Base-by-base conservation (phyloP, 2,113 vertebrate genomes). In the Kryptolebias marmoratus region DNA sequence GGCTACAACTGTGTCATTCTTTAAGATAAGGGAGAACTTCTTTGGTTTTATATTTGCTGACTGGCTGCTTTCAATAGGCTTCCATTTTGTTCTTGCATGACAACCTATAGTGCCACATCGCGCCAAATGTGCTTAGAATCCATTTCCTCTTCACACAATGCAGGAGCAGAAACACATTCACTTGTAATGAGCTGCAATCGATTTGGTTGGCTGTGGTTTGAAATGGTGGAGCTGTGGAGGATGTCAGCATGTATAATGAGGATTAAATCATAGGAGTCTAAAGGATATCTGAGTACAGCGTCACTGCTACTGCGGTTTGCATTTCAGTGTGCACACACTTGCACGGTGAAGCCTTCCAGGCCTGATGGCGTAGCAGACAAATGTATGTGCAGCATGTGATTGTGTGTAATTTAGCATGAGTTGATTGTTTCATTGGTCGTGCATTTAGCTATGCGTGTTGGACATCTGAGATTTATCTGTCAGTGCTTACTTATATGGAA, bases 231-330 rank as follows among this genome's bases (percentile, higher is more conserved):
- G n/a, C 72, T 73, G 73, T 65, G 72, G 80, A 79, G 73, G 67
- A 79, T 78, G 81, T 53, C 42, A 15, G 70, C 71, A 58, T 81
- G 80, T 28, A 70, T 82, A 87, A 89, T 84, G 69, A 76, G 83
- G 86, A 92, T 90, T 89, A 83, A 87, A 83, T 87, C 83, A 77
- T 48, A 60, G 62, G 60, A 73, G 68, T 82, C 13, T n/a, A 44
- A 58, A 80, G 71, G 36, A 55, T 66, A 64, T 78, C n/a, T 0
- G 65, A 75, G 75, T 50, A 30, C 45, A 6, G 48, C 28, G 59
- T 60, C 7, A 44, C 71, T 57, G 31, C 30, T 11, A 54, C 59
- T 62, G 76, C 13, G 71, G 54, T 74, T 81, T 73, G 49, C 69
- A 47, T 87, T 75, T 73, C 70, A 62, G 62, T 32, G 66, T 15